Evolutionary conservation across 2,113 vertebrate genomes (phyloP), one percentile per base, ranked within the genome.

Genomic region (Percopsis transmontana): DNA sequence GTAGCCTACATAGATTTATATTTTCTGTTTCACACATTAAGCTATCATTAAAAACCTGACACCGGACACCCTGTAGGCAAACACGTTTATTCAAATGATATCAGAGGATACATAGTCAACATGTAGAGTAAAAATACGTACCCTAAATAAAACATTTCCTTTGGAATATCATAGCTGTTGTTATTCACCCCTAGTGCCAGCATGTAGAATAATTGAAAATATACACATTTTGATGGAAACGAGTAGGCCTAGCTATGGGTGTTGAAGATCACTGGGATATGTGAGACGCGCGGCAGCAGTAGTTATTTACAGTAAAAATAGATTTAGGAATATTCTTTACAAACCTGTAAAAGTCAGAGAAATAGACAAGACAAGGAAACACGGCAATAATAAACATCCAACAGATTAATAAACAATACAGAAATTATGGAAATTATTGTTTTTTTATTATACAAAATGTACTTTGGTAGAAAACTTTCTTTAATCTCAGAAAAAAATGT

Each of bases 401-500:
- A 80, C 81, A 76, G 80, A 82, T 18, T 77, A 87, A 88, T 81
- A 42, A 73, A 76, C 70, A 75, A 72, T 76, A 62, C 9, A 65
- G 55, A 47, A 74, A 81, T 57, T 70, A 64, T 65, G 64, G 70
- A 70, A 64, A 64, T 62, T 53, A 71, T 33, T 33, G 5, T 33
- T 33, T 33, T 33, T 33, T 33, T 33, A 33, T 33, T 33, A 33
- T 82, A 85, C 72, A 85, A 87, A 84, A 74, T 81, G 71, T 62
- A 68, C 73, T 90, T 90, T 90, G 87, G 88, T 90, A 90, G 76
- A 89, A 90, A 87, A 86, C 68, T 55, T 80, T 60, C 68, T 55
- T 80, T 60, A 56, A 50, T 78, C 58, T 79, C 66, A 74, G 47
- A 67, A 51, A 77, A 54, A 41, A 55, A 60, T 83, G 83, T 77